Conservation (phyloP, 2,113 vertebrate genomes). For the Nesoenas mayeri region DNA sequence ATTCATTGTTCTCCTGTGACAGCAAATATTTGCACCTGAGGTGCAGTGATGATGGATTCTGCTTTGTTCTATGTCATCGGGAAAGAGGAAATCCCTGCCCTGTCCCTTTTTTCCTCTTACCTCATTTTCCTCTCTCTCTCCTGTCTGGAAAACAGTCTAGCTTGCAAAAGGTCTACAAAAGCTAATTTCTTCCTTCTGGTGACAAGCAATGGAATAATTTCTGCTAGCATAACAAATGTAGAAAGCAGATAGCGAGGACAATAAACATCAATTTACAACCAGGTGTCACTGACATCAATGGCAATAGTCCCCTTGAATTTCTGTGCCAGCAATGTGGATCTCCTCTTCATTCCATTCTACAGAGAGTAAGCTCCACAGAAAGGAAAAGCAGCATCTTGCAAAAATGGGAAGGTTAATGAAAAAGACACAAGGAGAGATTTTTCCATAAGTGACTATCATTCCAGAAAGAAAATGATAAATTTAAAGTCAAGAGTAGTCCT, state of each 20-base stretch:
- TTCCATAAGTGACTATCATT: not conserved
- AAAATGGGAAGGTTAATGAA: not conserved
- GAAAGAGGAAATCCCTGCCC: constrained; percentile 43
- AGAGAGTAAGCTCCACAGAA: not conserved
- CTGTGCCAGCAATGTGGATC: not conserved
- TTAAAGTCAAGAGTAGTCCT: not conserved
- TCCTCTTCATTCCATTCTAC: not conserved
- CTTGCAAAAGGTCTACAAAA: not conserved
- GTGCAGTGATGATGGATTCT: not conserved
- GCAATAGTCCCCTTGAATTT: not conserved
- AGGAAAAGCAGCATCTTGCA: not conserved
- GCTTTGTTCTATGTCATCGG: constrained; percentile 14
- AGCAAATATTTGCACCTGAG: not conserved
- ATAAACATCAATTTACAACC: not conserved
- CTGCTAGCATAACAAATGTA: not conserved
- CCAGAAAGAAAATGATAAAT: not conserved
- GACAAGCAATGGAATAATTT: not conserved
- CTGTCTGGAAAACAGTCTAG: constrained; percentile 2
- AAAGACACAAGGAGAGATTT: not conserved
- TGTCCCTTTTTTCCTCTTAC: not conserved
- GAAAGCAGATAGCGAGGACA: not conserved
- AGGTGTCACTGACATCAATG: not conserved
- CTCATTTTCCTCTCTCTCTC: not conserved
- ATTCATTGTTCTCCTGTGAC: not conserved
- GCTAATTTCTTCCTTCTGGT: not conserved